Percentiles rank a stretch among this genome's conserved stretches.
Conservation (phyloP, 2,888 invertebrate species). For the Mesorhabditis belari region DNA sequence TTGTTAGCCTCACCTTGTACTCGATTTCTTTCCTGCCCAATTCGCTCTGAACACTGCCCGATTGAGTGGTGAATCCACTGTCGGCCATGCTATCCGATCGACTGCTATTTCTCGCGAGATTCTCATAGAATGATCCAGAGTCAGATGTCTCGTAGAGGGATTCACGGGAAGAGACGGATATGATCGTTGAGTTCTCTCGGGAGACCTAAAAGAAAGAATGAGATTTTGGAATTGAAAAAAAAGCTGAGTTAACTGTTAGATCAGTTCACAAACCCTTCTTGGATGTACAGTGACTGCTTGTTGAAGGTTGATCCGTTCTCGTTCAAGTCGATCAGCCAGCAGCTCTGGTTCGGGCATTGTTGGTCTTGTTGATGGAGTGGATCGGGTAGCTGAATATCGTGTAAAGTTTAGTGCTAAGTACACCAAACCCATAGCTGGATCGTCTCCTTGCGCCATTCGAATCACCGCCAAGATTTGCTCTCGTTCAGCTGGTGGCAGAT, state of each 20-base stretch:
- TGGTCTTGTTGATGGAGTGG: neutral
- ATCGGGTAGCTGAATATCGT: constrained; percentile 1
- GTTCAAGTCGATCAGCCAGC: neutral
- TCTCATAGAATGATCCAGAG: neutral
- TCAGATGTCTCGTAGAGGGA: neutral
- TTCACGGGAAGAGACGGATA: no score
- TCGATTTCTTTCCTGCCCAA: neutral
- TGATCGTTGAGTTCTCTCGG: no score
- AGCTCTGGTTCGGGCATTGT: constrained; percentile 2
- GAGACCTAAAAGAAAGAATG: neutral
- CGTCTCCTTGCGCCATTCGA: constrained; percentile 18
- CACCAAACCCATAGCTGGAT: no score
- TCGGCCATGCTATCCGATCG: neutral
- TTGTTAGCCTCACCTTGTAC: no score
- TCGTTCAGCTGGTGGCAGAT: constrained; percentile 23
- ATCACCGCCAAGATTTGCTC: constrained; percentile 32
- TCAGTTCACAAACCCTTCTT: no score
- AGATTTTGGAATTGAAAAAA: neutral
- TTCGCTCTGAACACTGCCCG: neutral
- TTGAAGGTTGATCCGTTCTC: neutral
- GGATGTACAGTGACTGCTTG: neutral
- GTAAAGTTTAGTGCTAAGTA: no score
- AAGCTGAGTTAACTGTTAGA: no score
- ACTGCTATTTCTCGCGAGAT: neutral
- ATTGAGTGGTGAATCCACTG: neutral